phyloP scores from a whole-genome alignment of 2,113 vertebrate genomes.

The Genyomyrus donnyi region DNA sequence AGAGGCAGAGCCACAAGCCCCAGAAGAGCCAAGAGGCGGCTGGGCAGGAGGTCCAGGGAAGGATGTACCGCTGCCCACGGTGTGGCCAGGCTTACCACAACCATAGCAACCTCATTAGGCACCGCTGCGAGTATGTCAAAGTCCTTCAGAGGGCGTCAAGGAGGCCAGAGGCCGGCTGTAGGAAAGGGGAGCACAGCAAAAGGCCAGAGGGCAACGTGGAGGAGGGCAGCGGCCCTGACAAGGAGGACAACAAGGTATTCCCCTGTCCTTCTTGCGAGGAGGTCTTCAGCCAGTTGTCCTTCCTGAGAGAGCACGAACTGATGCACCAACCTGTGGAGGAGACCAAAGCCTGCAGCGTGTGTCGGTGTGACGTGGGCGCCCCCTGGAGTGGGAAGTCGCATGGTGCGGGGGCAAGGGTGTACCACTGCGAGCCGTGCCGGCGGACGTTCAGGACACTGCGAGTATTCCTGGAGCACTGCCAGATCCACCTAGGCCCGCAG shows the following conservation, averaged over 20 bases:
- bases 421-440: constrained; percentile 62
- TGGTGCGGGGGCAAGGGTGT: constrained; percentile 36
- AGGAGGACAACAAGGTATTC: constrained; percentile 39
- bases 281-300: constrained; percentile 46
- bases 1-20: constrained; percentile 26
- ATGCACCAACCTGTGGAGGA: constrained; percentile 13
- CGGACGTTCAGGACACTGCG: constrained; percentile 49
- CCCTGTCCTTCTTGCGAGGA: constrained; percentile 58
- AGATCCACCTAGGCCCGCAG: constrained; percentile 50
- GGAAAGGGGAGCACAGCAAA: neutral
- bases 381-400: constrained; percentile 30
- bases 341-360: constrained; percentile 51
- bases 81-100: constrained; percentile 7
- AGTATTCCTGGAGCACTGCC: constrained; percentile 59
- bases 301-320: constrained; percentile 43
- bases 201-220: constrained; percentile 3
- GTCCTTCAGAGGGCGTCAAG: constrained; percentile 5
- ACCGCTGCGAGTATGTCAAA: neutral
- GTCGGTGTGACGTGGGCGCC: constrained; percentile 42
- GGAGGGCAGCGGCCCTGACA: constrained; percentile 24
- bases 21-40: neutral
- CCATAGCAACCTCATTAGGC: constrained; percentile 15
- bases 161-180: neutral
- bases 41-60: neutral
- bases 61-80: neutral